Evolutionary conservation across 2,888 invertebrate genomes (phyloP).

Genomic region (Cerastoderma edule): DNA sequence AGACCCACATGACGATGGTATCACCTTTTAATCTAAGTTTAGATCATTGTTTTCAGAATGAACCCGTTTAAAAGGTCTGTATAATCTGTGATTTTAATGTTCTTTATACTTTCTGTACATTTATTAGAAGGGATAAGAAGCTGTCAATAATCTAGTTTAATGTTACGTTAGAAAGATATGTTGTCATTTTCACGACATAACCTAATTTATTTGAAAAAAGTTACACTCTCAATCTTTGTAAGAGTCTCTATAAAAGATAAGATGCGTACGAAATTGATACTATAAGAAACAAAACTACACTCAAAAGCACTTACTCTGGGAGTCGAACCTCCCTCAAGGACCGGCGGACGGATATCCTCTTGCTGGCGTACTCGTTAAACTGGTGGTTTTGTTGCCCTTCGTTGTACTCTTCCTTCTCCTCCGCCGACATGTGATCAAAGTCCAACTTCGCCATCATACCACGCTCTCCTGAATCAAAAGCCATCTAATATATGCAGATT

Average conservation of each 20-base stretch:
- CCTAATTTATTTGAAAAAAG: background rate
- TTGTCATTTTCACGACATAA: background rate
- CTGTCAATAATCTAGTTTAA: background rate
- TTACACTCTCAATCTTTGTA: background rate
- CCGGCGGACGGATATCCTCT: slow-evolving; percentile 96
- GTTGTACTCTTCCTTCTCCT: slow-evolving; percentile 93
- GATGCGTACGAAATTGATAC: background rate
- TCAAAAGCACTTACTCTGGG: slow-evolving; percentile 88
- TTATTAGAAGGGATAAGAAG: no score
- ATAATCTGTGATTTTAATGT: no score
- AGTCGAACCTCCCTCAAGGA: slow-evolving; percentile 96
- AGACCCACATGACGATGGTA: background rate
- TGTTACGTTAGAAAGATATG: background rate
- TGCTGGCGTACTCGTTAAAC: slow-evolving; percentile 98
- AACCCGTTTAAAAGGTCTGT: background rate
- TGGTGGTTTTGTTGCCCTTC: slow-evolving; percentile 98
- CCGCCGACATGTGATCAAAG: slow-evolving; percentile 90
- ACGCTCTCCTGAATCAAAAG: slow-evolving; percentile 86
- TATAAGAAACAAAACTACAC: background rate
- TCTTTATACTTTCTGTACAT: no score
- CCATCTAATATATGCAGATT: background rate
- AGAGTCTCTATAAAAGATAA: background rate
- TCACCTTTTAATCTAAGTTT: background rate
- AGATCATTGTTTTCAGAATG: background rate
- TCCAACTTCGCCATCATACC: slow-evolving; percentile 94